Evolutionary conservation across 2,797 vertebrate genomes (phyloP).

Genomic region (Catharus ustulatus): DNA sequence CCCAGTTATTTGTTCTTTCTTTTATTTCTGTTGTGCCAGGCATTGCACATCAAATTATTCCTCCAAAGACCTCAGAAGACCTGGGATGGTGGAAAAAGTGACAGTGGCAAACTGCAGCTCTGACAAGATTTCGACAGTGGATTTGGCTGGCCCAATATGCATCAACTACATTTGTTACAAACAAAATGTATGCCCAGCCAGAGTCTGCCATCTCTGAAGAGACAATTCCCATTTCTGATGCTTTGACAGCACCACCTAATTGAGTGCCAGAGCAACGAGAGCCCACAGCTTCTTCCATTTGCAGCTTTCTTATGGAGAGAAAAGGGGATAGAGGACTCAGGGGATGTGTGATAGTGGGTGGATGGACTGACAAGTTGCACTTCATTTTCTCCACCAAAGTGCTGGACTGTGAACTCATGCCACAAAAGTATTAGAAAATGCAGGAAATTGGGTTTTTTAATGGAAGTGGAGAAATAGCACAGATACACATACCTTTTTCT

Average conservation of each 20-base stretch:
- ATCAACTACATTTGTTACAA: constrained; percentile 20
- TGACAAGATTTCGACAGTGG: neutral
- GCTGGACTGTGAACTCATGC: neutral
- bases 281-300: neutral
- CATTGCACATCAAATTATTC: neutral
- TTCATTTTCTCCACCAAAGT: neutral
- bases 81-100: neutral
- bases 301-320: neutral
- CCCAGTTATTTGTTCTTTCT: neutral
- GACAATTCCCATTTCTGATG: neutral
- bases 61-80: neutral
- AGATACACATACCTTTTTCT: neutral
- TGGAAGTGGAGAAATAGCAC: neutral
- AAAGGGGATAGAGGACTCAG: neutral
- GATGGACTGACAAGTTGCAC: neutral
- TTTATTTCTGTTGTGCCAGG: neutral
- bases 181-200: neutral
- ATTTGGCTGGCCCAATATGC: neutral
- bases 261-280: neutral
- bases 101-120: neutral
- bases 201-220: neutral
- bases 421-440: neutral
- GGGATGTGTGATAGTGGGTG: neutral
- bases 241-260: fast-evolving
- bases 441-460: neutral